phyloP scores from a whole-genome alignment of 2,888 invertebrate species.

The Melanostoma scalare region DNA sequence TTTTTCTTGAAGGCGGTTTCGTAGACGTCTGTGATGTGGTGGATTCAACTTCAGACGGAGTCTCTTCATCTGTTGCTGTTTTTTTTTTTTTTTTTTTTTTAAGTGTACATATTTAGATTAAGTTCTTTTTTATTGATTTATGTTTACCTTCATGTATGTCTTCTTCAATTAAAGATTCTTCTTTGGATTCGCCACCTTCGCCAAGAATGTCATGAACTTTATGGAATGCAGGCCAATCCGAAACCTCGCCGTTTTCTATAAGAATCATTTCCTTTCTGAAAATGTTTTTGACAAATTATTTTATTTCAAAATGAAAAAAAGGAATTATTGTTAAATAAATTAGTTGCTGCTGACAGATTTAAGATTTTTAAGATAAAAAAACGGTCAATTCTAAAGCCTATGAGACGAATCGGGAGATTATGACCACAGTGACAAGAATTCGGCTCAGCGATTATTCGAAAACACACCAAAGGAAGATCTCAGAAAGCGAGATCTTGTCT shows the following conservation, averaged over 20 bases:
- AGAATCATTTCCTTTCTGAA: neutral
- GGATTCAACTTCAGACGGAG: too few species aligned
- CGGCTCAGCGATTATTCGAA: too few species aligned
- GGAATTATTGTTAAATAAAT: too few species aligned
- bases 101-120: neutral
- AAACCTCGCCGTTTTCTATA: neutral
- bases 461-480: too few species aligned
- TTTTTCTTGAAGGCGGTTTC: neutral
- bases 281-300: neutral
- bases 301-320: too few species aligned
- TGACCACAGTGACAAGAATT: too few species aligned
- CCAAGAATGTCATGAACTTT: conserved; percentile 9
- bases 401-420: too few species aligned
- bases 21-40: neutral
- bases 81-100: too few species aligned
- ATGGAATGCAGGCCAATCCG: neutral
- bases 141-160: neutral
- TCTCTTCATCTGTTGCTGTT: neutral
- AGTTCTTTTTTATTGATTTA: neutral
- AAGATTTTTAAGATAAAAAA: too few species aligned
- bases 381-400: too few species aligned
- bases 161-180: neutral
- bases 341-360: too few species aligned
- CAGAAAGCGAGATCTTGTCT: too few species aligned
- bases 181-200: neutral